A percentile compares a stretch with the other conserved stretches of the same genome.
Conservation (phyloP, 1,140 invertebrate species). For the Acromyrmex heyeri region DNA sequence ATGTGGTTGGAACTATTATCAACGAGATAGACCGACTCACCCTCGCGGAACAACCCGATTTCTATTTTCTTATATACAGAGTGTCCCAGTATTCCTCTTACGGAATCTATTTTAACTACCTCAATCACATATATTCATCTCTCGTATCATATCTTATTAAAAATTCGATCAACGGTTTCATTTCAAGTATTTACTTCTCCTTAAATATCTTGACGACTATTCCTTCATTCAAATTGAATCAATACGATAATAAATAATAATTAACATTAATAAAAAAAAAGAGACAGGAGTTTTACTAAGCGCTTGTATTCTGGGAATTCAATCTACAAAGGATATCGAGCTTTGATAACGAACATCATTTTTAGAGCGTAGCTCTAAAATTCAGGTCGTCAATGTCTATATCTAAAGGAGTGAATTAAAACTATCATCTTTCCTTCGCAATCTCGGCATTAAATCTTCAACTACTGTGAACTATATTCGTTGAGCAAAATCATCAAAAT, state of each 20-base stretch:
- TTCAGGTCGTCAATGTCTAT: background rate
- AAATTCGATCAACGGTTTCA: background rate
- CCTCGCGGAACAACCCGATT: background rate
- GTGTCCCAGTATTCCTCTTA: conserved; percentile 13
- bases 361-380: background rate
- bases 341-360: background rate
- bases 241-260: background rate
- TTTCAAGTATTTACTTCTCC: background rate
- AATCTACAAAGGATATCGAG: background rate
- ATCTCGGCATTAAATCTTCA: background rate
- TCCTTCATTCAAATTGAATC: background rate
- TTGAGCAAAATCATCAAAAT: background rate
- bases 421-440: background rate
- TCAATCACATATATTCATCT: background rate
- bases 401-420: background rate
- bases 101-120: background rate
- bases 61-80: conserved; percentile 36
- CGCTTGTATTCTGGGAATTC: background rate
- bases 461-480: background rate
- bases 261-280: background rate
- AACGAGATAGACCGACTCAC: conserved; percentile 27
- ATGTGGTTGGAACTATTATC: conserved; percentile 42
- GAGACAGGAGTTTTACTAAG: background rate
- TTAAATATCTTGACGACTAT: background rate
- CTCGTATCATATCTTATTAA: background rate